Evolutionary conservation across 2,797 vertebrate species (phyloP), one percentile per base, ranked within the genome.

Genomic region (Danio kyathit): DNA sequence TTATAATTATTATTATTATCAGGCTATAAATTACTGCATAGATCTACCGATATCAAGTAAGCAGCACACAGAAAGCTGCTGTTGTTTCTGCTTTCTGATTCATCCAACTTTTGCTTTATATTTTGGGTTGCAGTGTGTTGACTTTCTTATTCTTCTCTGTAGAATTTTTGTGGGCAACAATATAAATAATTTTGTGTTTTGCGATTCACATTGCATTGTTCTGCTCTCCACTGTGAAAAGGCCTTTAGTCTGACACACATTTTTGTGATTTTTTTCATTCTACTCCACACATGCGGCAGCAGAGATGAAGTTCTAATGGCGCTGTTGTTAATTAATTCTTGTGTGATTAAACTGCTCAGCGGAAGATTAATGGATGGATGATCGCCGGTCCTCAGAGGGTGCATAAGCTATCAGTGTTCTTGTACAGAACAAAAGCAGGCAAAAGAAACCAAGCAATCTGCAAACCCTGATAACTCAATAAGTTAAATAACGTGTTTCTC

Each of bases 321-420:
- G 6, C 63, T 48, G 63, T 67, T 40, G 40, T 65, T 80, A 65
- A 80, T 80, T 65, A 74, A 80, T 80, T 80, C 1, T 80, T 56
- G 70, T 80, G 60, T 80, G 78, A 80, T 80, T 80, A 80, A 56
- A 21, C 78, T 80, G 70, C 78, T 54, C 69, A 40, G 8, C 9
- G 11, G 60, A 80, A 80, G 70, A 65, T 80, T 73, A 80, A 73
- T 73, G 69, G 21, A 44, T 46, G 67, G 70, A 65, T 74, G 19
- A 74, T 74, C 7, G 4, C 40, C 13, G n/a, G 51, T 65, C 60
- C 69, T 73, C 51, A 80, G 60, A 80, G 60, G 49, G 43, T 6
- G 14, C 59, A 40, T 19, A 73, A 73, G 49, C 59, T 48, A 73
- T 80, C 51, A 64, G 60, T 7, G 0, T 49, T 80, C 59, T 44